Evolutionary conservation across 2,888 invertebrate species (phyloP), one percentile per base, ranked within the genome.

Genomic region (Pandemis corylana): DNA sequence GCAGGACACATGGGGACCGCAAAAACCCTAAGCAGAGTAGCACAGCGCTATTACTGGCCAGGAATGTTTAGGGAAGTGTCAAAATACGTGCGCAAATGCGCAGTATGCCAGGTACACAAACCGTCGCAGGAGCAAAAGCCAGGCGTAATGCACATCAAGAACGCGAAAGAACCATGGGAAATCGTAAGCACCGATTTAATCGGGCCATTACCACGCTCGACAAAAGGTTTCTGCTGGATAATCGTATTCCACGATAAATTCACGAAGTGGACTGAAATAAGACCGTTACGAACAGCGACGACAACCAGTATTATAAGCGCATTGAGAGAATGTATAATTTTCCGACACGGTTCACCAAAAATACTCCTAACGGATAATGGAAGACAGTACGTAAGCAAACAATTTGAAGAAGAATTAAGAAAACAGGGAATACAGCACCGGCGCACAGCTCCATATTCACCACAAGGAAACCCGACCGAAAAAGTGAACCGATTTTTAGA

Each of bases 381-480:
- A 61, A 62, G 36, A 64, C 72, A 68, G 42, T 76, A 59, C 61
- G 64, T 49, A 46, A 72, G 71, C 42, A 76, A 68, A 65, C 36
- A 59, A 13, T 76, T 76, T 28, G 10, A 10, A 5, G 51, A 51
- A n/a, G 51, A 10, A n/a, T 51, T 51, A 51, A 51, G n/a, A n/a
- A 51, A 51, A 10, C 12, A 51, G 5, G 51, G 51, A 10, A 51
- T 51, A 51, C 51, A 51, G n/a, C 51, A 51, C 51, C 51, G n/a
- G n/a, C 51, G 12, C n/a, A 51, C 51, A n/a, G 12, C 51, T n/a
- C 51, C 51, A 51, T 51, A 86, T 69, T 41, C 82, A 6, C 79
- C 83, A 0, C 86, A 88, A 53, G 82, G 80, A 3, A 87, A 89
- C 71, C 84, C 85, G 0, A 84, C 83, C 0, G 87, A 89, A 75